Base-by-base conservation (phyloP, 2,888 invertebrate species). In the Mythimna impura region DNA sequence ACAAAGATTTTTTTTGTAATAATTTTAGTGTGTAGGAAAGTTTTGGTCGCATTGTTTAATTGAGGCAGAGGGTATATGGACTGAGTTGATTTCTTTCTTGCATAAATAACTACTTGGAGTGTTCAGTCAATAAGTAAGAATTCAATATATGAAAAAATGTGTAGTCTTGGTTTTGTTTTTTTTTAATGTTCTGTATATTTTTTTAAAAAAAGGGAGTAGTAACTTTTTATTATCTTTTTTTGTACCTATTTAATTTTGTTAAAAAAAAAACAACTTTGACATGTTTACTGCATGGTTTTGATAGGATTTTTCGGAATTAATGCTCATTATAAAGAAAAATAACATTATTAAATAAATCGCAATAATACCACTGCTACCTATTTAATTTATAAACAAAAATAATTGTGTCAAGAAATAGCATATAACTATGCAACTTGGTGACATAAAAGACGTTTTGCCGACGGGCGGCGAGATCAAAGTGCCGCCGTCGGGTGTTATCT, bases 401-500 rank as follows among this genome's bases (percentile, higher is more conserved):
- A 89, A 88, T 88, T 87, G 83, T 89, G 86, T 88, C 74, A 91
- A 86, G 88, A 91, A 90, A 88, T 84, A 72, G 79, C 82, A 83
- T 81, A 76, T 81, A 86, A 85, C 78, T 84, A 66, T 75, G 66
- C 66, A 66, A 74, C 57, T 72, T 67, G 63, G 73, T 81, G 78
- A 86, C 86, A 87, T 84, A 76, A 86, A 81, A 84, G 83, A 75
- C 73, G 78, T 72, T 87, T 89, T 89, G 90, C 93, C 94, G 93
- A 87, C 94, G 92, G 92, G 86, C 89, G 90, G 89, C 82, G 87
- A 91, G 88, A 92, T 94, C 90, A 94, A 93, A 93, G 92, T 69
- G 85, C 91, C 91, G 93, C 82, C 93, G 94, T 90, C 89, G 83
- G 83, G 80, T 75, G 76, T 65, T 78, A 76, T 86, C 84, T 81